phyloP scores from a whole-genome alignment of 2,888 invertebrate species.

The Fragum whitleyi region DNA sequence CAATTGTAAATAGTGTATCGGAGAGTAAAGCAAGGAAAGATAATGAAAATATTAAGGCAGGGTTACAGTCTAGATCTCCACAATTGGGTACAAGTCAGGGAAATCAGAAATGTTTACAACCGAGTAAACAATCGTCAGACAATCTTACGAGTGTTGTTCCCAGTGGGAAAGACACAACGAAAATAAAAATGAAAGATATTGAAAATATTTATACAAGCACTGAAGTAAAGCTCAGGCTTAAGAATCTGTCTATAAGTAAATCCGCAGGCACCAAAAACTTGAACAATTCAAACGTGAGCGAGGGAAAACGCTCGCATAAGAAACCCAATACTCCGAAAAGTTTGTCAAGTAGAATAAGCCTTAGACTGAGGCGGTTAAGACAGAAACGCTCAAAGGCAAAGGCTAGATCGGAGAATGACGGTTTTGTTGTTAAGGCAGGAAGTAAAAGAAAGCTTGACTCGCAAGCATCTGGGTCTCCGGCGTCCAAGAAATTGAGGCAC shows the following conservation, averaged over 20 bases:
- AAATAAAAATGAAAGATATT: slow-evolving; percentile 50
- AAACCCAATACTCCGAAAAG: slow-evolving; percentile 47
- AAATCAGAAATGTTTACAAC: slow-evolving; percentile 52
- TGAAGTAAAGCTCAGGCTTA: slow-evolving; percentile 49
- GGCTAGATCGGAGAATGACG: slow-evolving; percentile 64
- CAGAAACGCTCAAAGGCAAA: slow-evolving; percentile 41
- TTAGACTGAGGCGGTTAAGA: slow-evolving; percentile 53
- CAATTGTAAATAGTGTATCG: slow-evolving; percentile 10
- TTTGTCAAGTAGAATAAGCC: slow-evolving; percentile 60
- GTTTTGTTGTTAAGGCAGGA: slow-evolving; percentile 51
- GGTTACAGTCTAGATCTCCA: slow-evolving; percentile 2
- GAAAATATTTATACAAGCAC: slow-evolving; percentile 54
- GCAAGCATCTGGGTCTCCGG: slow-evolving; percentile 42
- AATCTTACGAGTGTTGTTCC: slow-evolving; percentile 35
- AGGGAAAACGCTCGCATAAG: slow-evolving; percentile 35
- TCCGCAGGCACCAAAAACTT: slow-evolving; percentile 30
- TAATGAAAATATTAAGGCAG: slow-evolving; percentile 20
- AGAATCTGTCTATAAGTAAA: slow-evolving; percentile 45
- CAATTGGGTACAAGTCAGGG: slow-evolving; percentile 19
- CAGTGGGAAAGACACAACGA: slow-evolving; percentile 21
- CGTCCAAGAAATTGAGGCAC: slow-evolving; percentile 62
- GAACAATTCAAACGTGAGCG: slow-evolving; percentile 51
- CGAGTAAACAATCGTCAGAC: slow-evolving; percentile 43
- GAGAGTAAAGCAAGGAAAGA: slow-evolving; percentile 22
- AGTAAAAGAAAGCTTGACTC: slow-evolving; percentile 67